Base-by-base conservation (phyloP, 2,888 invertebrate species). In the Hemistola chrysoprasaria region DNA sequence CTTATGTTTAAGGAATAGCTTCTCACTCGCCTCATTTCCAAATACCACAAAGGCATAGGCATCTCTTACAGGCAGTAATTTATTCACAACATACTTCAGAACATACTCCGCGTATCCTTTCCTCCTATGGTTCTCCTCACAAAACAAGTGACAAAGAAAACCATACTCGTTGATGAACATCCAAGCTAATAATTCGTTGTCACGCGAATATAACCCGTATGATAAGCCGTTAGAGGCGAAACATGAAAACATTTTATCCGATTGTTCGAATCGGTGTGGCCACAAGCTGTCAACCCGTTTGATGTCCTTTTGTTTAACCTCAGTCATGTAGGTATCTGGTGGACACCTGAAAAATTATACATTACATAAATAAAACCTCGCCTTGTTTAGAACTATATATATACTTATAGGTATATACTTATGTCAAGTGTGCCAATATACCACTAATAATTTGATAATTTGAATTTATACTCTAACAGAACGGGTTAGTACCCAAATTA, bases 101-200 rank as follows among this genome's bases (percentile, higher is more conserved):
- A 65, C 20, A 36, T 37, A 58, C 26, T 65, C 53, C 2, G 50
- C 65, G 22, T 55, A 62, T 1, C 65, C 60, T 31, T 49, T 50
- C 22, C 50, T 53, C 35, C 65, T 59, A 10, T 54, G 35, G 6
- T 41, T 31, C 29, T 58, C 50, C 23, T 59, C 59, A 27, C 58
- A 58, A 33, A 53, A 59, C 26, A 67, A 45, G 37, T 63, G 60
- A 25, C 54, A 53, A 6, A 65, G 26, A 28, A 49, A 59, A 32
- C 53, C 48, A 29, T 50, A 58, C 31, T 67, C 63, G 35, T 63
- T 65, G 21, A 65, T 30, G 28, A 62, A 65, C 1, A 62, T 31
- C 65, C 66, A 65, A 4, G 64, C 58, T 8, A 60, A 8, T 8
- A 65, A 38, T 11, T 53, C 39, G 16, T 48, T 46, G n/a, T 43